These are phyloP conservation scores for Eupeodes latifasciatus DNA, from an alignment of 2,888 invertebrate species.

Conservation along the genomic window DNA sequence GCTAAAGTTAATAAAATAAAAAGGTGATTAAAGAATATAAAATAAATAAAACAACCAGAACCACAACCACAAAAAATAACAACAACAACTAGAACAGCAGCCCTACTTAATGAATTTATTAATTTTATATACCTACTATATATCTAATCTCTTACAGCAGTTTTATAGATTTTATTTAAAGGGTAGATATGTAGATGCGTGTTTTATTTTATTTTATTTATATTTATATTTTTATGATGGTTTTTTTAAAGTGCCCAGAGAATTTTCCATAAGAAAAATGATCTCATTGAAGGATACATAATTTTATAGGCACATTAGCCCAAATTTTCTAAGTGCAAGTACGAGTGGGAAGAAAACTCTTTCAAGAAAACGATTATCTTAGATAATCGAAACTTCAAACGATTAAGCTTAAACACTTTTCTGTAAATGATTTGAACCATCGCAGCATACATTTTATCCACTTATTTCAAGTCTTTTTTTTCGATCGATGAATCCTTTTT, in stretches of 20 bases:
- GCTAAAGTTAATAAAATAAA: constrained; percentile 55
- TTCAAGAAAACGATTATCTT: no score
- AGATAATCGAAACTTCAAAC: no score
- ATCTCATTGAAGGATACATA: constrained; percentile 67
- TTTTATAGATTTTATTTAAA: constrained; percentile 13
- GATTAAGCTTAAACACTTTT: no score
- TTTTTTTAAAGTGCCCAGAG: constrained; percentile 57
- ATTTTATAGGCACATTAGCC: constrained; percentile 51
- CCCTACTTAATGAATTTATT: constrained; percentile 42
- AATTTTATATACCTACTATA: neutral
- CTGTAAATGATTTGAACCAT: no score
- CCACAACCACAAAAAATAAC: neutral
- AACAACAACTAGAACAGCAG: neutral
- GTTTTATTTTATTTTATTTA: constrained; percentile 12
- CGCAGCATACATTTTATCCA: no score
- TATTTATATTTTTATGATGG: neutral
- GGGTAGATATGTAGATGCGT: constrained; percentile 15
- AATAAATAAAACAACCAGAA: neutral
- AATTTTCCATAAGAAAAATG: constrained; percentile 64
- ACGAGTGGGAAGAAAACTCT: neutral
- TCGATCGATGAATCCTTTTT: no score
- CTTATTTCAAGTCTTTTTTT: no score
- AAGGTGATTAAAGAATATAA: neutral
- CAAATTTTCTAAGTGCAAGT: constrained; percentile 28
- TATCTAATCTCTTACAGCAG: constrained; percentile 13